Percentiles rank a stretch among this genome's conserved stretches.
Evolutionary conservation across 2,888 invertebrate genomes (phyloP).

Genomic region (Argynnis bischoffii): DNA sequence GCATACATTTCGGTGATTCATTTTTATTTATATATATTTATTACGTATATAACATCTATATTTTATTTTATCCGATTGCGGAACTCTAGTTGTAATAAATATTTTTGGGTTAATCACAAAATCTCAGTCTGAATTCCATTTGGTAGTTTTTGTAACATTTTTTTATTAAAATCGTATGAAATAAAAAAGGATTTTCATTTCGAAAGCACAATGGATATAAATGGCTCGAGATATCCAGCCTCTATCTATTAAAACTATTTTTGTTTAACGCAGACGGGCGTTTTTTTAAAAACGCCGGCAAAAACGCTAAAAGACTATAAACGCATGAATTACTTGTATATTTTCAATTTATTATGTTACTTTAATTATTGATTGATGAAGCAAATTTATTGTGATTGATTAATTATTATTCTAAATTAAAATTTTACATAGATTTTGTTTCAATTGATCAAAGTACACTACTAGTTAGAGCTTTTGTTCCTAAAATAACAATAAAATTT

Average conservation of each 20-base stretch:
- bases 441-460: too few relatives aligned
- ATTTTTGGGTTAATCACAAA: conserved; percentile 21
- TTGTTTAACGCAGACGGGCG: conserved; percentile 7
- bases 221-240: conserved; percentile 11
- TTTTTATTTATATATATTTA: too few relatives aligned
- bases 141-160: conserved; percentile 22
- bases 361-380: too few relatives aligned
- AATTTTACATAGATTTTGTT: too few relatives aligned
- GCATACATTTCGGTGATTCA: too few relatives aligned
- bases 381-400: too few relatives aligned
- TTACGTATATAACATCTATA: too few relatives aligned
- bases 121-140: conserved; percentile 8
- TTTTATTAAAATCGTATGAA: conserved; percentile 22
- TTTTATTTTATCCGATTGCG: background rate
- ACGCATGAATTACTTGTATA: too few relatives aligned
- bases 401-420: too few relatives aligned
- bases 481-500: too few relatives aligned
- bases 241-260: conserved; percentile 23
- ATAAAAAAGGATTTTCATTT: conserved; percentile 25
- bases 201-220: conserved; percentile 21
- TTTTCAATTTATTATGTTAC: too few relatives aligned
- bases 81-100: conserved; percentile 6
- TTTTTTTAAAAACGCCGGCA: background rate
- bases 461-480: too few relatives aligned
- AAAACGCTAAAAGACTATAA: background rate